These are phyloP conservation scores for Crocuta crocuta DNA, from an alignment of 2,113 vertebrate species.

Conservation along the genomic window DNA sequence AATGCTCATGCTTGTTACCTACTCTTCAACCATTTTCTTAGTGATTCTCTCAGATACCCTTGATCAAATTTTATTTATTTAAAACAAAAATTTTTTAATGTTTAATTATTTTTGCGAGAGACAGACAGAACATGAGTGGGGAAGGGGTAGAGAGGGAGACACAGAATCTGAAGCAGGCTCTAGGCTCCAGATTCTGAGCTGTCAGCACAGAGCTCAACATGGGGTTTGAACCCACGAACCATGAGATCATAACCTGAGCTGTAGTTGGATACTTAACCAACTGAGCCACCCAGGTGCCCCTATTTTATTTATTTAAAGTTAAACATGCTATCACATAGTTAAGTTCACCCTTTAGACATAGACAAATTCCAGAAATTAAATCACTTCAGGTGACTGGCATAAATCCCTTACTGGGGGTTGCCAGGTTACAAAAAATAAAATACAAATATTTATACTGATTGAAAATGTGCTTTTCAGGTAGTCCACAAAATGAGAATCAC, in stretches of 20 bases:
- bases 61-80: conserved; percentile 8
- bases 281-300: too few relatives aligned
- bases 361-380: conserved; percentile 26
- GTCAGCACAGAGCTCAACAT: too few relatives aligned
- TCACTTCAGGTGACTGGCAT: not conserved
- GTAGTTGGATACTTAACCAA: too few relatives aligned
- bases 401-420: not conserved
- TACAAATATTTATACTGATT: not conserved
- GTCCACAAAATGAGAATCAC: not conserved
- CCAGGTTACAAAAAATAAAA: not conserved
- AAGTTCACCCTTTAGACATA: not conserved
- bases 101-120: too few relatives aligned
- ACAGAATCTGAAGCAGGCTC: too few relatives aligned
- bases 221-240: too few relatives aligned
- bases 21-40: not conserved
- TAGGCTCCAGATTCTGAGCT: too few relatives aligned
- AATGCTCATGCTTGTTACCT: not conserved
- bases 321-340: not conserved
- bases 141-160: too few relatives aligned
- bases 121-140: too few relatives aligned
- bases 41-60: not conserved
- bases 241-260: too few relatives aligned
- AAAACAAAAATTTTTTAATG: not conserved
- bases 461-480: not conserved
- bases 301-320: conserved; percentile 35